phyloP scores from a whole-genome alignment of 2,797 vertebrate species.

The Botia almorhae region DNA sequence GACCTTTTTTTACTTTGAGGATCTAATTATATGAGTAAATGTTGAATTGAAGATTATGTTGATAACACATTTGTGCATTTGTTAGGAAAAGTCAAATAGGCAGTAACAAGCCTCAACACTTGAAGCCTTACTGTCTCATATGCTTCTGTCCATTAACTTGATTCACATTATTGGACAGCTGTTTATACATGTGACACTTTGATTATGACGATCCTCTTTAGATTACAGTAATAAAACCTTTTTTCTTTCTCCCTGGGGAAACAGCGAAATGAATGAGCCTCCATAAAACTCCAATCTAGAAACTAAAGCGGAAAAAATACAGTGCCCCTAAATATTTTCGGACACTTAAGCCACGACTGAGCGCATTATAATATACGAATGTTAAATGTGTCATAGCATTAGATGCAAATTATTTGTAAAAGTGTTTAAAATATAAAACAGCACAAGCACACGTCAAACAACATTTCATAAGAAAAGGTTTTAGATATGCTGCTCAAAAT shows the following conservation, averaged over 20 bases:
- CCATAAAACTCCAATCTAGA: conserved; percentile 56
- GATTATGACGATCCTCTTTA: conserved; percentile 57
- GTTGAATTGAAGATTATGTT: conserved; percentile 1
- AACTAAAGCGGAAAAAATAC: conserved; percentile 36
- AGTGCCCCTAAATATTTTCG: conserved; percentile 8
- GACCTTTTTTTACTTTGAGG: background rate
- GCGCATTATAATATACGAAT: background rate
- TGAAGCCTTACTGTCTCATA: conserved; percentile 16
- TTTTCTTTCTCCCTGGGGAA: conserved; percentile 63
- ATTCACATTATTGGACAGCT: conserved; percentile 49
- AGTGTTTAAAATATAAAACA: background rate
- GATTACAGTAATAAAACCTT: conserved; percentile 58
- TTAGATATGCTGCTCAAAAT: background rate
- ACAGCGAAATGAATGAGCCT: conserved; percentile 60
- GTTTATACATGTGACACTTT: conserved; percentile 55
- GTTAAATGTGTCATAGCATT: background rate
- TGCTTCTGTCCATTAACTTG: conserved; percentile 35
- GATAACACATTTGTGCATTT: background rate
- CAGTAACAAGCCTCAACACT: conserved; percentile 24
- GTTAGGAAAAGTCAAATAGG: background rate
- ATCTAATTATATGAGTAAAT: conserved; percentile 1
- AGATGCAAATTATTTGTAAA: conserved; percentile 4
- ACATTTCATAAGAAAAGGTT: background rate
- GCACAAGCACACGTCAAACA: background rate
- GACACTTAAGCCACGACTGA: no score